Percentiles rank a stretch among this genome's conserved stretches.
phyloP scores from a whole-genome alignment of 1,140 invertebrate species.

The Drosophila lacertosa region DNA sequence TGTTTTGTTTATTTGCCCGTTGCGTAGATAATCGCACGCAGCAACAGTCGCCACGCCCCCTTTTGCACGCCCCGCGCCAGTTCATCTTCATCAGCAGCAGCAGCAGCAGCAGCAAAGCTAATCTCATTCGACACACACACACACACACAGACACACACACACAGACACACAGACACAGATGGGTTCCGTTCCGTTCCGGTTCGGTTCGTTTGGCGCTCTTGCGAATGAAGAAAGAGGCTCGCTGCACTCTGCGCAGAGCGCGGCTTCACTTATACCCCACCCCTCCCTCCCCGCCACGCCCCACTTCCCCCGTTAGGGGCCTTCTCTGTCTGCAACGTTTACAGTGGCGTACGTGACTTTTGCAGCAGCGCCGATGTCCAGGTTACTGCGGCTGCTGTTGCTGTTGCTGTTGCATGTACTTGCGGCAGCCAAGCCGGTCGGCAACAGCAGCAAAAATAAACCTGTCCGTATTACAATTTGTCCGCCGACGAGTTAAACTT shows the following conservation, averaged over 20 bases:
- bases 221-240: too few species aligned
- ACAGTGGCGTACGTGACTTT: slow-evolving; percentile 76
- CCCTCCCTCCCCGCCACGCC: too few species aligned
- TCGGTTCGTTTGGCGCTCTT: slow-evolving; percentile 4
- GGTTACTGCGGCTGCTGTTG: slow-evolving; percentile 34
- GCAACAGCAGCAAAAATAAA: slow-evolving; percentile 24
- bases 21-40: slow-evolving; percentile 14
- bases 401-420: slow-evolving; percentile 44
- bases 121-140: slow-evolving; percentile 37
- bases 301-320: too few species aligned
- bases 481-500: slow-evolving; percentile 44
- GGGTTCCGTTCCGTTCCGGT: slow-evolving; percentile 33
- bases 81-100: slow-evolving; percentile 50
- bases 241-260: slow-evolving; percentile 14
- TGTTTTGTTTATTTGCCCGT: slow-evolving; percentile 42
- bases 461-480: slow-evolving; percentile 68
- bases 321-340: neutral
- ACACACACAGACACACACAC: slow-evolving; percentile 10
- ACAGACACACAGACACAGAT: neutral
- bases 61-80: slow-evolving; percentile 23
- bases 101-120: slow-evolving; percentile 20
- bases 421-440: slow-evolving; percentile 45
- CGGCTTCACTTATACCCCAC: too few species aligned
- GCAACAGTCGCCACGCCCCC: neutral
- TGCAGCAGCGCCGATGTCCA: slow-evolving; percentile 67